Percentiles rank a stretch among this genome's conserved stretches.
Evolutionary conservation across 2,113 vertebrate genomes (phyloP).

Genomic region (Antechinus stuartii): DNA sequence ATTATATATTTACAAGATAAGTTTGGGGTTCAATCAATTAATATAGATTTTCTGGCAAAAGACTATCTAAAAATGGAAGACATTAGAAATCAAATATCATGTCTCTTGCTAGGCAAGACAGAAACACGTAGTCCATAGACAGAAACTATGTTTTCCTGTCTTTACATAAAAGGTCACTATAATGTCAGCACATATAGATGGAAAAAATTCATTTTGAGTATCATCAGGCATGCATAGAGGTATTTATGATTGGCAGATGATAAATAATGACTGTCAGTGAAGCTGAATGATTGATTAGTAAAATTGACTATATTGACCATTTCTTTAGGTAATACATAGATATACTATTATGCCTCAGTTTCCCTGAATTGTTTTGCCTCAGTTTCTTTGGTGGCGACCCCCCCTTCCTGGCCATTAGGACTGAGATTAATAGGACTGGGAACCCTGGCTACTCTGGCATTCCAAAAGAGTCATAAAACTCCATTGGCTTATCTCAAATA

Average conservation of each 20-base stretch:
- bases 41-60: not conserved
- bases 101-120: not conserved
- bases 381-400: too few relatives aligned
- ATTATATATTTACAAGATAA: not conserved
- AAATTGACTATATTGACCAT: not conserved
- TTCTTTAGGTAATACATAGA: not conserved
- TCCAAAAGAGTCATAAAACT: too few relatives aligned
- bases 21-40: not conserved
- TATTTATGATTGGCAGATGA: not conserved
- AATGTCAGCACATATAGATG: not conserved
- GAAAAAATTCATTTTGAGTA: not conserved
- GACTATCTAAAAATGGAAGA: not conserved
- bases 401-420: too few relatives aligned
- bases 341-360: too few relatives aligned
- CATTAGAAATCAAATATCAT: not conserved
- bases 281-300: not conserved
- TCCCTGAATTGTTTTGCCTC: too few relatives aligned
- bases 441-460: too few relatives aligned
- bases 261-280: not conserved
- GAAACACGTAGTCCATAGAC: not conserved
- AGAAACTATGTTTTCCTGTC: not conserved
- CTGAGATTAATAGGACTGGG: too few relatives aligned
- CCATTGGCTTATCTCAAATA: too few relatives aligned
- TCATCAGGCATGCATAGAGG: not conserved
- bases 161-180: not conserved